Percentiles rank a stretch among this genome's conserved stretches.
phyloP scores from a whole-genome alignment of 2,888 invertebrate genomes.

The Sympetrum striolatum region DNA sequence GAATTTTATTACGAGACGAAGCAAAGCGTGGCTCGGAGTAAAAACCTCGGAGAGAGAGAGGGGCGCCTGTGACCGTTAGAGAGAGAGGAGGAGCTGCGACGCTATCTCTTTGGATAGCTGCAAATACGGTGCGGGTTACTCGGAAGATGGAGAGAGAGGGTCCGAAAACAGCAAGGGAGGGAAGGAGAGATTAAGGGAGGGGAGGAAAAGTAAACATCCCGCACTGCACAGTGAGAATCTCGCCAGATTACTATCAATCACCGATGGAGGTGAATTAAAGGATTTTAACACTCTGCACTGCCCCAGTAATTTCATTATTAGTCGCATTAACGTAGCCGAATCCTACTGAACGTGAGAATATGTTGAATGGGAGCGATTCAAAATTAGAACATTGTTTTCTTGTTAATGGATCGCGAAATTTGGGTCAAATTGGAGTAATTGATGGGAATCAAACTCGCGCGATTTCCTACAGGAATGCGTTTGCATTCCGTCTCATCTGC shows the following conservation, averaged over 20 bases:
- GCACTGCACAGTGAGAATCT: background rate
- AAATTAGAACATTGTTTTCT: no score
- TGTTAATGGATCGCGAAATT: no score
- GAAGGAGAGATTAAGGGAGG: background rate
- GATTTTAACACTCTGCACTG: background rate
- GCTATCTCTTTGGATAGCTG: background rate
- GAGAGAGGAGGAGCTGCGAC: background rate
- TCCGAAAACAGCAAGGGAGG: background rate
- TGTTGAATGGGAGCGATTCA: no score
- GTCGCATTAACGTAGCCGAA: background rate
- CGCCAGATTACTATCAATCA: background rate
- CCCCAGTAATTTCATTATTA: background rate
- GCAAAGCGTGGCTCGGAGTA: constrained; percentile 7
- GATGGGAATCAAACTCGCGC: no score
- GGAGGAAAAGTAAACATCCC: background rate
- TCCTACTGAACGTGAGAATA: background rate
- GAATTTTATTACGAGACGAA: constrained; percentile 10
- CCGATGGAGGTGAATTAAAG: background rate
- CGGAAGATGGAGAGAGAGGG: background rate
- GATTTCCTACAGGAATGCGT: no score
- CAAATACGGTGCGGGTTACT: background rate
- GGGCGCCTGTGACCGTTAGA: background rate
- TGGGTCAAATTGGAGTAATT: no score
- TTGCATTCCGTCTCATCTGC: no score
- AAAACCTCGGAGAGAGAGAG: background rate